phyloP scores from a whole-genome alignment of 2,113 vertebrate species.

The Falco punctatus region DNA sequence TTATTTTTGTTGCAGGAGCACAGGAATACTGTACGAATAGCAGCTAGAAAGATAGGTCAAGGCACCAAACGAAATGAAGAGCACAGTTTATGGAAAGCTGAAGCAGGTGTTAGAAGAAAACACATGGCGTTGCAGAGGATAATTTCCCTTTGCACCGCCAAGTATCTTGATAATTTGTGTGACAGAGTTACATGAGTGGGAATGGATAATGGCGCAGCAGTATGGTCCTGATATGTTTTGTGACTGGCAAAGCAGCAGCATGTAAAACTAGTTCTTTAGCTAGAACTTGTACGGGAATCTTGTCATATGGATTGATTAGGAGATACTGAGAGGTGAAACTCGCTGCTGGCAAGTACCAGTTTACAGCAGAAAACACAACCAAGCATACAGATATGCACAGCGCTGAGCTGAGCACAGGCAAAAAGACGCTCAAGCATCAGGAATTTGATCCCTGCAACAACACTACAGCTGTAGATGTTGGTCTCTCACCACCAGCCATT shows the following conservation, averaged over 20 bases:
- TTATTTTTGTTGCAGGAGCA: not conserved
- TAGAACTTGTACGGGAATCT: not conserved
- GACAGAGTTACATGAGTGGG: no score
- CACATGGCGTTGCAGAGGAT: no score
- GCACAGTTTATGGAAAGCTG: not conserved
- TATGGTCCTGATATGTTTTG: no score
- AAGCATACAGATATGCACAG: rapidly evolving
- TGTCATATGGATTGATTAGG: not conserved
- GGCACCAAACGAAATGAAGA: not conserved
- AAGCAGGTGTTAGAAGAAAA: not conserved
- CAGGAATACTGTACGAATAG: not conserved
- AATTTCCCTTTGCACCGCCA: not conserved
- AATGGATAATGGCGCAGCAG: not conserved
- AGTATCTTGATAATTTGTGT: not conserved
- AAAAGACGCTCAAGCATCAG: not conserved
- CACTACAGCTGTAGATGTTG: not conserved
- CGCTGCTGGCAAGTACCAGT: not conserved
- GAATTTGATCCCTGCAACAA: not conserved
- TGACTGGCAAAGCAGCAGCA: not conserved
- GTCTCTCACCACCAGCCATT: not conserved
- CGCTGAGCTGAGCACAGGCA: rapidly evolving
- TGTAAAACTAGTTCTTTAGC: not conserved
- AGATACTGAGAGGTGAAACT: not conserved
- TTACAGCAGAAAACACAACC: no score
- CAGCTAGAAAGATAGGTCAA: not conserved